These are phyloP conservation scores for Acrocephalus arundinaceus DNA, from an alignment of 2,113 vertebrate genomes.

Conservation along the genomic window DNA sequence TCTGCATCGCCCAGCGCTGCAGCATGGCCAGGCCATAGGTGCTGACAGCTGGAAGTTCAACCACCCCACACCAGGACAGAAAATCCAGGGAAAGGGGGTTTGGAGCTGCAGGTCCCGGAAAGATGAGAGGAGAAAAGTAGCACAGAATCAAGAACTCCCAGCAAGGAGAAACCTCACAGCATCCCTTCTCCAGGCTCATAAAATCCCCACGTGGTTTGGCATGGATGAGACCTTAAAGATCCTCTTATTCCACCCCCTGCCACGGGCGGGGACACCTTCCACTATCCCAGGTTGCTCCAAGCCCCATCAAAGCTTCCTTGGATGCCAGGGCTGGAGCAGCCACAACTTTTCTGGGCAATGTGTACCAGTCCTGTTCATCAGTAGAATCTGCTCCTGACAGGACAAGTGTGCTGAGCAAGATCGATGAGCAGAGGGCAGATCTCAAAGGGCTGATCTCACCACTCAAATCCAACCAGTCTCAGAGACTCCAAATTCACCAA, in stretches of 20 bases:
- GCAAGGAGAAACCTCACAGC: not conserved
- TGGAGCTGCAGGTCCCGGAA: not conserved
- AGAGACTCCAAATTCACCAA: not conserved
- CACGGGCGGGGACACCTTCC: not conserved
- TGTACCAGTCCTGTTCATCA: not conserved
- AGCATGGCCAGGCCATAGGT: not conserved
- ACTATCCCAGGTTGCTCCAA: rapidly evolving
- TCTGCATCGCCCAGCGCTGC: not conserved
- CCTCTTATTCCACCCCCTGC: not conserved
- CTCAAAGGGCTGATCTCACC: not conserved
- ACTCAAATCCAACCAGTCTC: not conserved
- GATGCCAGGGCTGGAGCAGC: not conserved
- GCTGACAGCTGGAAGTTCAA: not conserved
- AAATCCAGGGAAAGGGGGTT: not conserved
- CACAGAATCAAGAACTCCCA: not conserved
- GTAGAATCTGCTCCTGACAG: not conserved
- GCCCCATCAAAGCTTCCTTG: rapidly evolving
- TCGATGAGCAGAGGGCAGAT: not conserved
- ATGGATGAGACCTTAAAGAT: not conserved
- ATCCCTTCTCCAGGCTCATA: not conserved
- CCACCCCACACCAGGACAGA: not conserved
- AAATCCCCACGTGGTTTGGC: not conserved
- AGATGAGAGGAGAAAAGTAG: not conserved
- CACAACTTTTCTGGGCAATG: not conserved
- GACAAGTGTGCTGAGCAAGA: not conserved